Evolutionary conservation across 2,888 invertebrate genomes (phyloP).

Genomic region (Pegoplata infirma): DNA sequence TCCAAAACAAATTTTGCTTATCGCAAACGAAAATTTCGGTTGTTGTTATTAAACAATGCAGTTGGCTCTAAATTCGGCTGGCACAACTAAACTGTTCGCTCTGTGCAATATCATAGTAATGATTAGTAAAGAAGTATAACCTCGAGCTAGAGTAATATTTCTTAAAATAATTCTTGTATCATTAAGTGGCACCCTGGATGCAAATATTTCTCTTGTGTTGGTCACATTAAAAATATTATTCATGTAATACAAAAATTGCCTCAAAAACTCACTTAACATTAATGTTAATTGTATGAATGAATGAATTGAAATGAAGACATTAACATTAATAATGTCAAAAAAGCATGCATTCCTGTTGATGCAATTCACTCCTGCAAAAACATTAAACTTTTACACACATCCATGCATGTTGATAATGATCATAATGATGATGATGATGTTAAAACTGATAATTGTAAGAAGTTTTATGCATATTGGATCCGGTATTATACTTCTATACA

Average conservation of each 20-base stretch:
- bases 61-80: too few relatives aligned
- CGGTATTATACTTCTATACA: neutral
- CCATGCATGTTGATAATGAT: conserved; percentile 1
- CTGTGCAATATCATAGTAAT: too few relatives aligned
- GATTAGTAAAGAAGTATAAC: too few relatives aligned
- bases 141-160: too few relatives aligned
- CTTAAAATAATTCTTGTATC: too few relatives aligned
- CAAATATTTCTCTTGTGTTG: too few relatives aligned
- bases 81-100: too few relatives aligned
- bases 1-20: too few relatives aligned
- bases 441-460: conserved; percentile 40
- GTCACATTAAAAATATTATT: conserved; percentile 10
- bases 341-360: conserved; percentile 23
- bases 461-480: conserved; percentile 11
- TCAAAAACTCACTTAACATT: conserved; percentile 26
- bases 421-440: conserved; percentile 23
- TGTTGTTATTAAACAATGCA: too few relatives aligned
- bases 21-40: too few relatives aligned
- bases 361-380: neutral
- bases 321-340: conserved; percentile 63
- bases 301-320: conserved; percentile 66
- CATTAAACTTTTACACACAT: neutral
- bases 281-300: conserved; percentile 39
- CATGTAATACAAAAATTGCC: conserved; percentile 37
- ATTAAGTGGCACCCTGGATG: too few relatives aligned